These are phyloP conservation scores for Parapsyche elsis DNA, from an alignment of 1,140 invertebrate genomes.

Conservation along the genomic window DNA sequence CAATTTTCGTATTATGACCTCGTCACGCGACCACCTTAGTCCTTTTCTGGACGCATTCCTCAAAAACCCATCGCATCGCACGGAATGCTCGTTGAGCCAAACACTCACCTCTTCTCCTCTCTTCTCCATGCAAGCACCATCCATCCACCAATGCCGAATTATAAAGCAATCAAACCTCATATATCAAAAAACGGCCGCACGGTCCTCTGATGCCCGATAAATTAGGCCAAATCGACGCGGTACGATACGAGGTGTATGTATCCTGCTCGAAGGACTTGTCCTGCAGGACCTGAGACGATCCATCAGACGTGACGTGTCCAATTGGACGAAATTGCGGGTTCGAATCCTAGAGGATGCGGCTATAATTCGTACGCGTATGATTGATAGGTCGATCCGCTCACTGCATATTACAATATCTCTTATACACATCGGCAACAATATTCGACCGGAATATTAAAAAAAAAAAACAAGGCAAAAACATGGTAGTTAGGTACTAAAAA, in stretches of 20 bases:
- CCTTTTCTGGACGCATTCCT: slow-evolving; percentile 32
- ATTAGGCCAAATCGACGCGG: slow-evolving; percentile 38
- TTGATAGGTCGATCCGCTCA: slow-evolving; percentile 6
- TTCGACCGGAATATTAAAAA: background rate
- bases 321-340: slow-evolving; percentile 25
- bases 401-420: background rate
- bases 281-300: background rate
- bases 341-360: slow-evolving; percentile 16
- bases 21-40: slow-evolving; percentile 16
- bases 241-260: background rate
- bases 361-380: slow-evolving; percentile 2
- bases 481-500: too few species aligned
- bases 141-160: slow-evolving; percentile 28
- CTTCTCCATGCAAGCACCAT: background rate
- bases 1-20: slow-evolving; percentile 26
- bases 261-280: background rate
- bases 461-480: background rate
- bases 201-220: slow-evolving; percentile 31
- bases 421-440: background rate
- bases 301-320: slow-evolving; percentile 24
- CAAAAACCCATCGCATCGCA: background rate
- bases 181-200: slow-evolving; percentile 34
- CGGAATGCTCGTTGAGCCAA: slow-evolving; percentile 17
- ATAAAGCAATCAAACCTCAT: slow-evolving; percentile 49
- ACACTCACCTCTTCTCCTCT: background rate